These are phyloP conservation scores for Melanchra persicariae DNA, from an alignment of 2,888 invertebrate species.

Conservation along the genomic window DNA sequence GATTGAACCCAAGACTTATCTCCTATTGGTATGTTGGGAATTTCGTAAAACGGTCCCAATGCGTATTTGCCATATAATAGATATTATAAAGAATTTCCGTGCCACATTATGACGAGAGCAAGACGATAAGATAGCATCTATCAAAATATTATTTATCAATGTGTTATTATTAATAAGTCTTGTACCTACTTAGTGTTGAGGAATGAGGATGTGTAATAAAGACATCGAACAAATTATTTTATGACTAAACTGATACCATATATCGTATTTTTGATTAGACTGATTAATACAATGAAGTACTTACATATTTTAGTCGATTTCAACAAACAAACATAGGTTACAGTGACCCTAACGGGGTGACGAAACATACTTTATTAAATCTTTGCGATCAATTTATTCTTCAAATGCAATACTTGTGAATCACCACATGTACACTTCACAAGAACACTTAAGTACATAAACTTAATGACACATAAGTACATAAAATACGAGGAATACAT, in stretches of 20 bases:
- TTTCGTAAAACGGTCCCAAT: conserved; percentile 36
- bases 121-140: conserved; percentile 62
- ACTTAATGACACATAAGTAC: conserved; percentile 14
- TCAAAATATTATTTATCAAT: conserved; percentile 54
- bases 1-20: conserved; percentile 29
- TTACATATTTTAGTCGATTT: conserved; percentile 11
- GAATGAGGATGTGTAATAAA: conserved; percentile 37
- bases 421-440: too few relatives aligned
- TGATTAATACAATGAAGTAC: conserved; percentile 11
- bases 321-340: not conserved
- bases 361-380: not conserved
- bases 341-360: not conserved
- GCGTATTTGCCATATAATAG: conserved; percentile 33
- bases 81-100: conserved; percentile 54
- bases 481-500: conserved; percentile 5
- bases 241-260: conserved; percentile 33
- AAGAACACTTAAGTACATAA: not conserved
- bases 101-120: conserved; percentile 59
- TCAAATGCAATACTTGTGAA: too few relatives aligned
- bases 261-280: conserved; percentile 14
- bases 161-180: conserved; percentile 47
- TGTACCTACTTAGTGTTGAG: conserved; percentile 7
- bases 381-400: not conserved
- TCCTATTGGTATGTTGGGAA: conserved; percentile 33
- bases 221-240: conserved; percentile 19